Conservation (phyloP, 2,797 vertebrate species). For the Sebastes cheni region DNA sequence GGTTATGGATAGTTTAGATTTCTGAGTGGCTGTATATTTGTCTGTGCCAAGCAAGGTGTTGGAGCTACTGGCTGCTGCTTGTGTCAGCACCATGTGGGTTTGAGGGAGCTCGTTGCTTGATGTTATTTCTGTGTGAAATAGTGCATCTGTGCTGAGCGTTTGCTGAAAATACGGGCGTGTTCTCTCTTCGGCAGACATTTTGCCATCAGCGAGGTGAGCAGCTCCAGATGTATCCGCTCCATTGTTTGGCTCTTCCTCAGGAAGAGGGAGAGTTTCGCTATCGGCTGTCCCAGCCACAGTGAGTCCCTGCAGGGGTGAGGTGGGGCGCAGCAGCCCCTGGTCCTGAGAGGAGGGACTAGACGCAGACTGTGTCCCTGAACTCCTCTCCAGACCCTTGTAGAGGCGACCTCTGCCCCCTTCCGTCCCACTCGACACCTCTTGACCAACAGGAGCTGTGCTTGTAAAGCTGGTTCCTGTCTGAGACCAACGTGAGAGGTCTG, state of each 20-base stretch:
- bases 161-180: constrained; percentile 59
- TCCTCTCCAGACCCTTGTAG: background rate
- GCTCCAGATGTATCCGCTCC: constrained; percentile 81
- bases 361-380: background rate
- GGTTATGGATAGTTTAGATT: background rate
- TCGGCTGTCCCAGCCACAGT: constrained; percentile 62
- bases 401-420: constrained; percentile 28
- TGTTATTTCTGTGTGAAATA: constrained; percentile 1
- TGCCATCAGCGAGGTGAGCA: constrained; percentile 41
- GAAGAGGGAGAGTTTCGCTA: constrained; percentile 77
- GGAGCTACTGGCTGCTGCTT: background rate
- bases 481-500: constrained; percentile 20
- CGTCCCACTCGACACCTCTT: constrained; percentile 13
- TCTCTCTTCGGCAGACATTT: constrained; percentile 28
- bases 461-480: constrained; percentile 48
- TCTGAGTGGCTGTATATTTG: background rate
- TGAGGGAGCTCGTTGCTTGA: background rate
- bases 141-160: constrained; percentile 3
- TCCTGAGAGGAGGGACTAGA: constrained; percentile 41
- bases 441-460: constrained; percentile 18
- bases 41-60: background rate
- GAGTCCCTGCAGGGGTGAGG: constrained; percentile 53
- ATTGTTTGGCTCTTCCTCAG: constrained; percentile 86
- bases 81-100: constrained; percentile 10
- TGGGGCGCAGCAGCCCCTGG: constrained; percentile 20